Conservation (phyloP, 1,140 invertebrate species). For the Euborellia annulipes region DNA sequence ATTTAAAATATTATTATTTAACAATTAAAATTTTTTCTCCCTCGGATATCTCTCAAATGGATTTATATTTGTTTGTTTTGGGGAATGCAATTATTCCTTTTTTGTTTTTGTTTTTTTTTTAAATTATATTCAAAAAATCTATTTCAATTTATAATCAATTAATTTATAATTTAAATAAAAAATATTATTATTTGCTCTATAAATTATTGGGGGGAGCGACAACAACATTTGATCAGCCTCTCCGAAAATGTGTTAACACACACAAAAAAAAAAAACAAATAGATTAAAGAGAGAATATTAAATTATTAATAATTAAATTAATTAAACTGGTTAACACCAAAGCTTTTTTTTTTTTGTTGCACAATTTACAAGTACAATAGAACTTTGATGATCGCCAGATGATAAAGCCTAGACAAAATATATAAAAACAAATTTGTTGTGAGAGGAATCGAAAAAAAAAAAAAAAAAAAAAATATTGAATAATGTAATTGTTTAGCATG, state of each 20-base stretch:
- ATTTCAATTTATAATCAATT: neutral
- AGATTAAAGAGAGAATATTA: slow-evolving; percentile 1
- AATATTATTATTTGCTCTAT: slow-evolving; percentile 9
- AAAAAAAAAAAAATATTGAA: too few relatives aligned
- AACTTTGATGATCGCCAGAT: neutral
- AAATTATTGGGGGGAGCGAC: slow-evolving; percentile 3
- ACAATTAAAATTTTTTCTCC: too few relatives aligned
- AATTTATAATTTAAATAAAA: slow-evolving; percentile 10
- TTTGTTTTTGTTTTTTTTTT: too few relatives aligned
- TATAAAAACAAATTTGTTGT: neutral
- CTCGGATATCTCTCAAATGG: too few relatives aligned
- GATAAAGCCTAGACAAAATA: slow-evolving; percentile 2
- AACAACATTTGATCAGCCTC: slow-evolving; percentile 5
- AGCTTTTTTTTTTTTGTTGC: slow-evolving; percentile 3
- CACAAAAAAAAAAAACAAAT: slow-evolving; percentile 7
- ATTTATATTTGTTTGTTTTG: too few relatives aligned
- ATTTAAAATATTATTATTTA: too few relatives aligned
- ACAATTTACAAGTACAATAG: neutral
- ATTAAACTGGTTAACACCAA: slow-evolving; percentile 11
- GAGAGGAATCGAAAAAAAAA: neutral
- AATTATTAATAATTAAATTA: slow-evolving; percentile 4
- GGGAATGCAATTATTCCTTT: too few relatives aligned
- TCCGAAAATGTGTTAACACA: neutral
- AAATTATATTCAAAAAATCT: too few relatives aligned
- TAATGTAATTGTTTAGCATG: too few relatives aligned